phyloP scores from a whole-genome alignment of 2,888 invertebrate genomes.

The Rotaria magnacalcarata region DNA sequence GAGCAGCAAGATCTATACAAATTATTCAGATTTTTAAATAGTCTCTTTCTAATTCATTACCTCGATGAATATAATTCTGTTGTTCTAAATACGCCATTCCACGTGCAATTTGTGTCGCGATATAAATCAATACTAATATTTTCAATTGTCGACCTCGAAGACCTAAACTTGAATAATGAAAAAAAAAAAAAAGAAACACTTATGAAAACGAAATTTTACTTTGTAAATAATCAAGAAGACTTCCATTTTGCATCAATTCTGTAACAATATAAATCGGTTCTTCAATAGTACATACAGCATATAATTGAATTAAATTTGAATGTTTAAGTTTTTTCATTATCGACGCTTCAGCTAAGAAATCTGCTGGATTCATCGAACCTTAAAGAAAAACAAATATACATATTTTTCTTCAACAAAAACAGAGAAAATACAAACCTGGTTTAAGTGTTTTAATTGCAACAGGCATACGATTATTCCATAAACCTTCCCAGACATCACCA shows the following conservation, averaged over 20 bases:
- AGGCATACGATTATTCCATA: conserved; percentile 64
- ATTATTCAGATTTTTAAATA: background rate
- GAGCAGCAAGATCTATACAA: conserved; percentile 77
- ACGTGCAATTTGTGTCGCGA: conserved; percentile 95
- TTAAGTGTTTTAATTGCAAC: conserved; percentile 98
- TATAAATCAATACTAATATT: conserved; percentile 80
- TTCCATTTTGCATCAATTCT: conserved; percentile 97
- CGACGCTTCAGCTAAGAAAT: conserved; percentile 97
- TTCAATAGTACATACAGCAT: conserved; percentile 96
- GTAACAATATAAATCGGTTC: conserved; percentile 99
- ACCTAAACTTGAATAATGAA: background rate
- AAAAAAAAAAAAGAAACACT: background rate
- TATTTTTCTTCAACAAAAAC: background rate
- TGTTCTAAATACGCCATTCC: conserved; percentile 99
- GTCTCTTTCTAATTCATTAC: background rate
- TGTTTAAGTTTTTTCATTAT: conserved; percentile 99
- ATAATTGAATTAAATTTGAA: conserved; percentile 88
- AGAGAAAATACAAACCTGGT: conserved; percentile 63
- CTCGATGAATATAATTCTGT: conserved; percentile 87
- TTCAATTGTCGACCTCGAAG: conserved; percentile 79
- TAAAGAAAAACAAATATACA: background rate
- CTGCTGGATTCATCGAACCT: conserved; percentile 85
- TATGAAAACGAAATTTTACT: conserved; percentile 48
- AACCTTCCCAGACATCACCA: conserved; percentile 99
- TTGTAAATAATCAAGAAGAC: conserved; percentile 81